These are phyloP conservation scores for Trissolcus brochymenae DNA, from an alignment of 2,888 invertebrate species.

Conservation along the genomic window DNA sequence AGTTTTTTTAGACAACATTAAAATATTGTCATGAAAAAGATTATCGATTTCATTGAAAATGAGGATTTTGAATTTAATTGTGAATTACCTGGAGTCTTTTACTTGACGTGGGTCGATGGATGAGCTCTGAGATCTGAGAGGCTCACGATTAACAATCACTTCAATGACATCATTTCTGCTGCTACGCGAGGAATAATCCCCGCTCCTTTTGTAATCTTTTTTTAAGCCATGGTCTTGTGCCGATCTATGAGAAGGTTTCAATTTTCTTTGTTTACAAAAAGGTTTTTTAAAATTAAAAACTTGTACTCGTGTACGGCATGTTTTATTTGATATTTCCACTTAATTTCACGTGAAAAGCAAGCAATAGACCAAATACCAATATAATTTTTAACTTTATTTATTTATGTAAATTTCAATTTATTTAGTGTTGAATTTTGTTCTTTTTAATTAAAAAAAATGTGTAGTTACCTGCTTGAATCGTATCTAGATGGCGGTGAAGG, in stretches of 20 bases:
- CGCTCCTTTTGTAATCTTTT: slow-evolving; percentile 71
- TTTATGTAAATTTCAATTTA: not conserved
- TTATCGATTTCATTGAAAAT: no score
- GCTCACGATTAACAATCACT: slow-evolving; percentile 72
- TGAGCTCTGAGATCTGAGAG: slow-evolving; percentile 66
- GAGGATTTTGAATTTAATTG: not conserved
- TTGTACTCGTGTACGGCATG: not conserved
- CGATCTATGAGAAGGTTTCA: slow-evolving; percentile 61
- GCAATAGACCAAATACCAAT: not conserved
- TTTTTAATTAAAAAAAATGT: not conserved
- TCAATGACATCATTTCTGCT: slow-evolving; percentile 72
- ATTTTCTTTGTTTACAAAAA: no score
- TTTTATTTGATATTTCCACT: not conserved
- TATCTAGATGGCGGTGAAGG: slow-evolving; percentile 70
- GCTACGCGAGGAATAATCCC: slow-evolving; percentile 71
- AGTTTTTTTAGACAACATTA: slow-evolving; percentile 3
- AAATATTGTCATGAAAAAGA: not conserved
- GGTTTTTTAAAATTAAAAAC: no score
- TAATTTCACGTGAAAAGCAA: not conserved
- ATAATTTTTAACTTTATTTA: not conserved
- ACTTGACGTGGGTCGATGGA: slow-evolving; percentile 73
- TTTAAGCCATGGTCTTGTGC: slow-evolving; percentile 71
- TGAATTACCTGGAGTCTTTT: slow-evolving; percentile 70
- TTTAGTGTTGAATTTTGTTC: not conserved
- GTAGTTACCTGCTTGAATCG: slow-evolving; percentile 67